Evolutionary conservation across 1,140 invertebrate species (phyloP).

Genomic region (Rhyacophila brunnea): DNA sequence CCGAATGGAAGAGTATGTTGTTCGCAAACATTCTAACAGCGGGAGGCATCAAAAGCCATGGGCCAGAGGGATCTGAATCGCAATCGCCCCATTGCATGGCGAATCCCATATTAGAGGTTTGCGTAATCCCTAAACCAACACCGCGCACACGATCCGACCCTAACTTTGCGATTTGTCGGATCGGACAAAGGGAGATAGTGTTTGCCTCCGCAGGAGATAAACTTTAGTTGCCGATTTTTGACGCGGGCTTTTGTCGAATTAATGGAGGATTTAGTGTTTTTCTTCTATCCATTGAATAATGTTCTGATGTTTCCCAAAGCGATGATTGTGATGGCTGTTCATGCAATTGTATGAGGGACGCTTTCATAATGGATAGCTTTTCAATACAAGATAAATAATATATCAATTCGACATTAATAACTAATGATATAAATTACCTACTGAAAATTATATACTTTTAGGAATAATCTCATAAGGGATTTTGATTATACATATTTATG

Average conservation of each 20-base stretch:
- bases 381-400: no score
- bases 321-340: no score
- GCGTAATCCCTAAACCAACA: constrained; percentile 27
- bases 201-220: constrained; percentile 1
- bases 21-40: constrained; percentile 7
- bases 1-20: constrained; percentile 5
- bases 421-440: no score
- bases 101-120: constrained; percentile 19
- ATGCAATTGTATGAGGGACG: no score
- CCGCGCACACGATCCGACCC: constrained; percentile 16
- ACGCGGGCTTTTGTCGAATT: constrained; percentile 3
- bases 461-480: no score
- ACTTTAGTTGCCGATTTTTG: neutral
- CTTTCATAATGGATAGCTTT: no score
- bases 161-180: constrained; percentile 18
- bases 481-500: no score
- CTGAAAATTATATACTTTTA: no score
- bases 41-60: constrained; percentile 1
- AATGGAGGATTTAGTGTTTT: constrained; percentile 2
- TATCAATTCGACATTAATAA: no score
- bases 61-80: constrained; percentile 3
- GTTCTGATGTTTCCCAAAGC: neutral
- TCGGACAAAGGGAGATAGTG: constrained; percentile 1
- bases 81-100: neutral
- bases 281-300: neutral